A percentile compares a stretch with the other conserved stretches of the same genome.
Evolutionary conservation across 2,888 invertebrate species (phyloP).

Genomic region (Drosophila nr. fundita): DNA sequence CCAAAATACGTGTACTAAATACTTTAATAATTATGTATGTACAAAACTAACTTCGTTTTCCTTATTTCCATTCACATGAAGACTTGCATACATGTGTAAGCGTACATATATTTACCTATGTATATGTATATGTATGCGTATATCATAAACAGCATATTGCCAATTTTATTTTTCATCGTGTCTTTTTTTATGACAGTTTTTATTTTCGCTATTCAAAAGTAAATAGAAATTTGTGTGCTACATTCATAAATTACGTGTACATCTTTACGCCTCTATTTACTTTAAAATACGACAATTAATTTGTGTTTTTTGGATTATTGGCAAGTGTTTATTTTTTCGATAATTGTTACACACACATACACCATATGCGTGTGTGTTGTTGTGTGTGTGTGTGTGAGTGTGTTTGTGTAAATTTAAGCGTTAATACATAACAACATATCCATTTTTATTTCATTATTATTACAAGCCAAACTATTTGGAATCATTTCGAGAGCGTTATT

Average conservation of each 20-base stretch:
- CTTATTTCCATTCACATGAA: constrained; percentile 40
- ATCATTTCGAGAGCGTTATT: background rate
- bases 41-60: constrained; percentile 46
- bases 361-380: constrained; percentile 2
- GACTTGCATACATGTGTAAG: constrained; percentile 20
- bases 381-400: background rate
- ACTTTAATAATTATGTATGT: constrained; percentile 41
- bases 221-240: constrained; percentile 27
- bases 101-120: constrained; percentile 17
- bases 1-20: constrained; percentile 53
- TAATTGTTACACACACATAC: constrained; percentile 4
- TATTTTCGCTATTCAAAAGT: constrained; percentile 22
- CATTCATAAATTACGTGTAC: constrained; percentile 36
- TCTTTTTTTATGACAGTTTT: constrained; percentile 21
- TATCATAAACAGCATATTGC: constrained; percentile 50
- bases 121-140: constrained; percentile 17
- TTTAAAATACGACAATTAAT: constrained; percentile 1
- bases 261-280: constrained; percentile 5
- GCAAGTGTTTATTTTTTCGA: constrained; percentile 26
- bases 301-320: constrained; percentile 5
- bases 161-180: constrained; percentile 35
- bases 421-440: constrained; percentile 17
- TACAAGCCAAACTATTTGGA: background rate
- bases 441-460: constrained; percentile 3
- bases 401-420: constrained; percentile 5